Percentiles rank a stretch among this genome's conserved stretches.
Evolutionary conservation across 2,888 invertebrate genomes (phyloP).

Genomic region (Platycheirus albimanus): DNA sequence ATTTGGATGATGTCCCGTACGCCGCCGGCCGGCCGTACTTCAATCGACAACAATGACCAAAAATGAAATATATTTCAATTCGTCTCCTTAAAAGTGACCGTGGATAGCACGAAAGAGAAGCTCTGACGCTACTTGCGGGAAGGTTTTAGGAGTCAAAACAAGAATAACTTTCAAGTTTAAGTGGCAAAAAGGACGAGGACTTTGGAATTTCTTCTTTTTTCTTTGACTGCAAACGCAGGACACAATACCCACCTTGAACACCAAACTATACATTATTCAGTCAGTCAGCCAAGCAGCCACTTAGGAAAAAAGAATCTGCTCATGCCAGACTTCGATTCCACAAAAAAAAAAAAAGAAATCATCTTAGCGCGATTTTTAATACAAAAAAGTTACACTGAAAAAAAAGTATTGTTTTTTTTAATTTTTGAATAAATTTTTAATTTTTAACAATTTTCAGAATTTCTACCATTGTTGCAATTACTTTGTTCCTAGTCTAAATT

Average conservation of each 20-base stretch:
- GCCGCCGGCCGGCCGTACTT: too few species aligned
- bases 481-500: too few species aligned
- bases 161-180: slow-evolving; percentile 48
- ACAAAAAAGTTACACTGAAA: not conserved
- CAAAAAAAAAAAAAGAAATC: too few species aligned
- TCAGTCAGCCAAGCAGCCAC: slow-evolving; percentile 36
- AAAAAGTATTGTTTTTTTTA: not conserved
- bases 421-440: too few species aligned
- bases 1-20: too few species aligned
- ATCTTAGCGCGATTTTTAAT: not conserved
- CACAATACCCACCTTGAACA: slow-evolving; percentile 25
- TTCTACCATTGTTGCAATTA: too few species aligned
- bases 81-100: slow-evolving; percentile 3
- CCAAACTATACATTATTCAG: slow-evolving; percentile 27
- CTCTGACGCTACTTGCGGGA: too few species aligned
- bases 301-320: slow-evolving; percentile 36
- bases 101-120: not conserved
- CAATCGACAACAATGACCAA: slow-evolving; percentile 45
- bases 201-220: slow-evolving; percentile 25
- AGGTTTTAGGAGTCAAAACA: not conserved
- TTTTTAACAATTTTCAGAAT: too few species aligned
- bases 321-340: not conserved
- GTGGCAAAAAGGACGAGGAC: not conserved
- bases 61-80: slow-evolving; percentile 59
- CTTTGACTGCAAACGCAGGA: slow-evolving; percentile 41